These are phyloP conservation scores for Etia nguti DNA, from an alignment of 2,113 vertebrate genomes.

Conservation along the genomic window DNA sequence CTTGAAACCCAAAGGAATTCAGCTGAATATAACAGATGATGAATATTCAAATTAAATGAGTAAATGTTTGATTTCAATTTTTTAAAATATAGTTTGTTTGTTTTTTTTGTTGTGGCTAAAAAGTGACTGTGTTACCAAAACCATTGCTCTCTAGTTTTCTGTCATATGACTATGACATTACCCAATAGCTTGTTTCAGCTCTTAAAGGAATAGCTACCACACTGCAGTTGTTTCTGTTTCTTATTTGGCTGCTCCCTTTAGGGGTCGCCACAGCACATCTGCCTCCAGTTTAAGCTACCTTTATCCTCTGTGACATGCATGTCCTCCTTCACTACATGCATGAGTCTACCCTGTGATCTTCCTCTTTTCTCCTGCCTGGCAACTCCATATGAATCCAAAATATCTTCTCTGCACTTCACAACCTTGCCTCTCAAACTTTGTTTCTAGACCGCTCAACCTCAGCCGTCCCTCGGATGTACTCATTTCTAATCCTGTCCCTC, in stretches of 20 bases:
- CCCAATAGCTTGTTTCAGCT: not conserved
- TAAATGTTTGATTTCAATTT: not conserved
- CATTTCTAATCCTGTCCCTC: not conserved
- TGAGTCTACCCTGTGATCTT: not conserved
- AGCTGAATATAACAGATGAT: not conserved
- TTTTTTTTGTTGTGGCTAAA: not conserved
- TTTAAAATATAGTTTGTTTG: not conserved
- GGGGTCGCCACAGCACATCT: not conserved
- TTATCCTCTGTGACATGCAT: not conserved
- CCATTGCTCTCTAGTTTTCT: not conserved
- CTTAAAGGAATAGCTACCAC: not conserved
- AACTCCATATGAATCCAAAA: not conserved
- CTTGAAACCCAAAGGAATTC: not conserved
- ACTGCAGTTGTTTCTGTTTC: not conserved
- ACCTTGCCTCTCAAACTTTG: not conserved
- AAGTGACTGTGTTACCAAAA: not conserved
- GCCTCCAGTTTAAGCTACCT: not conserved
- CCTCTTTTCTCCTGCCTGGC: not conserved
- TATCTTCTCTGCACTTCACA: not conserved
- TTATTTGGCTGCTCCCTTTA: not conserved
- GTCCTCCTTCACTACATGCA: not conserved
- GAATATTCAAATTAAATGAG: not conserved
- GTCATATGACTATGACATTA: not conserved
- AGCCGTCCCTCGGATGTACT: not conserved
- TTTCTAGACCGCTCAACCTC: not conserved